These are phyloP conservation scores for Macrobrachium nipponense DNA, from an alignment of 1,140 invertebrate species.

Conservation along the genomic window DNA sequence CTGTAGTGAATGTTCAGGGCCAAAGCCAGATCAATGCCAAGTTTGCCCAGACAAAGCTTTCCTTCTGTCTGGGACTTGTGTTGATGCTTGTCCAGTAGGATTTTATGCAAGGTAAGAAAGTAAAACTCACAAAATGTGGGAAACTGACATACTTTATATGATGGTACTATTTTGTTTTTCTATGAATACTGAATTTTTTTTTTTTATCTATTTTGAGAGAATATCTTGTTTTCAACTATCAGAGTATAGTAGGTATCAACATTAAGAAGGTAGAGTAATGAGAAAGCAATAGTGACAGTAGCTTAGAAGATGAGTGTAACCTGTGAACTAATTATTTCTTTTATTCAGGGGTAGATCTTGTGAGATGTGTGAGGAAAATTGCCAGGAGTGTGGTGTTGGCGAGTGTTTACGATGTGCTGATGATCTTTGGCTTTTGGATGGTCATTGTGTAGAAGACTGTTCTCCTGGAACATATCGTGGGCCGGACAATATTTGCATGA, in stretches of 20 bases:
- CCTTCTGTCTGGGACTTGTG: conserved; percentile 45
- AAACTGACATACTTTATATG: too few species aligned
- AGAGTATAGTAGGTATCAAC: too few species aligned
- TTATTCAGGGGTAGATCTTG: conserved; percentile 34
- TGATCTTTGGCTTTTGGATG: conserved; percentile 33
- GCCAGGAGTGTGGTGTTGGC: conserved; percentile 38
- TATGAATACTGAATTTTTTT: too few species aligned
- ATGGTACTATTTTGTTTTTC: too few species aligned
- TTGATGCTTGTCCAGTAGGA: conserved; percentile 31
- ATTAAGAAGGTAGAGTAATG: too few species aligned
- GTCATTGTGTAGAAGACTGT: conserved; percentile 30
- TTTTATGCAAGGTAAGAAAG: conserved; percentile 41
- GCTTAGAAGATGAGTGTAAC: too few species aligned
- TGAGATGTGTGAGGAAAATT: conserved; percentile 34
- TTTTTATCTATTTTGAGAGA: too few species aligned
- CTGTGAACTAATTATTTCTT: background rate
- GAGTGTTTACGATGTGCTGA: conserved; percentile 32
- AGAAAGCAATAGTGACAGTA: too few species aligned
- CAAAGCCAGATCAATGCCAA: conserved; percentile 40
- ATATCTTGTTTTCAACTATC: too few species aligned
- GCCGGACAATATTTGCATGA: conserved; percentile 26
- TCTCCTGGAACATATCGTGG: conserved; percentile 29
- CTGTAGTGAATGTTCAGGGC: conserved; percentile 49
- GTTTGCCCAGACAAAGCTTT: conserved; percentile 39
- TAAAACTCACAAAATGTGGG: too few species aligned